Percentiles rank a stretch among this genome's conserved stretches.
These are phyloP conservation scores for Amblyornis subalaris DNA, from an alignment of 2,113 vertebrate genomes.

Conservation along the genomic window DNA sequence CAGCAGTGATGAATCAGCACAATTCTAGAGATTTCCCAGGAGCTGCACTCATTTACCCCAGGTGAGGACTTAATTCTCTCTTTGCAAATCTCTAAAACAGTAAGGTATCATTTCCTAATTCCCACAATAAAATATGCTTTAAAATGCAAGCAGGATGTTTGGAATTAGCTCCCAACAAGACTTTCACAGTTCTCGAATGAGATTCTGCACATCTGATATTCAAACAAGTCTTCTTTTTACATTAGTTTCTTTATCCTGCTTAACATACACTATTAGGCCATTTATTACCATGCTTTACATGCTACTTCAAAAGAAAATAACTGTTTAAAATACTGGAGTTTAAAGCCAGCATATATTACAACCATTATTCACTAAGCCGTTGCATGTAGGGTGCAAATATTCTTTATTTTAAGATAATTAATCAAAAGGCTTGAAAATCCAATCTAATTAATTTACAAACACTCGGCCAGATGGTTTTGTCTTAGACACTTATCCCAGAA, in stretches of 20 bases:
- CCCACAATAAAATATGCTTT: background rate
- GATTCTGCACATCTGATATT: background rate
- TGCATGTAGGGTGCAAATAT: background rate
- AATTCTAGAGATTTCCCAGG: background rate
- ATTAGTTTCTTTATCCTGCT: background rate
- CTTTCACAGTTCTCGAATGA: background rate
- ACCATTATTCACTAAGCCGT: background rate
- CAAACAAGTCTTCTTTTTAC: background rate
- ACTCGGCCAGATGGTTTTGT: background rate
- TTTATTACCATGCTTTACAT: background rate
- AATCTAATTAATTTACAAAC: background rate
- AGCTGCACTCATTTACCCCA: background rate
- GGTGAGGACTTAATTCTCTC: background rate
- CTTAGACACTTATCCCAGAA: background rate
- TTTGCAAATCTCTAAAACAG: background rate
- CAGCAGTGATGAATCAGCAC: background rate
- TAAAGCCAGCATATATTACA: background rate
- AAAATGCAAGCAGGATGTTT: background rate
- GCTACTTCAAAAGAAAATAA: background rate
- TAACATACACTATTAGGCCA: background rate
- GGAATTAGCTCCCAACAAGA: background rate
- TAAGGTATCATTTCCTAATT: background rate
- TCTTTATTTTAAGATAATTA: background rate
- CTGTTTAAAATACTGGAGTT: background rate
- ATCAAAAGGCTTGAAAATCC: background rate